These are phyloP conservation scores for Apodemus agrarius DNA, from an alignment of 2,797 vertebrate species.

Conservation along the genomic window DNA sequence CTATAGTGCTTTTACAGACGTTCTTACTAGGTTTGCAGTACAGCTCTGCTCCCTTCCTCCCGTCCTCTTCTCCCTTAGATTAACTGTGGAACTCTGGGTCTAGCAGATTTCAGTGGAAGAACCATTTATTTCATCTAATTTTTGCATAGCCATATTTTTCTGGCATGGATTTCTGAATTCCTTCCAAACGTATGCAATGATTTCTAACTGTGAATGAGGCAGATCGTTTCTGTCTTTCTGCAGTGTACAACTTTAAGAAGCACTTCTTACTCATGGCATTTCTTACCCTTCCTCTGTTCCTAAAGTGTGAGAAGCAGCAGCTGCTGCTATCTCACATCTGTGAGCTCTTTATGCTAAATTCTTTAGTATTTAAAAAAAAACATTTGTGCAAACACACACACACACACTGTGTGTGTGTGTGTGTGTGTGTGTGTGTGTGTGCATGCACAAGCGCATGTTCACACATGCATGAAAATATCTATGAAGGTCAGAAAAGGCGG, in stretches of 20 bases:
- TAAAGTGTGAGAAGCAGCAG: neutral
- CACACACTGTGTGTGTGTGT: too few species aligned
- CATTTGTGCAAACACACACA: neutral
- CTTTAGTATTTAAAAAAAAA: too few species aligned
- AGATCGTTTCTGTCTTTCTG: neutral
- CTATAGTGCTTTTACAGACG: neutral
- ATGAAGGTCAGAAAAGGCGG: neutral
- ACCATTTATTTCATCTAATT: neutral
- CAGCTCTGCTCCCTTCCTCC: neutral
- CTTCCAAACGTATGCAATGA: neutral
- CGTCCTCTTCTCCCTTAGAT: neutral
- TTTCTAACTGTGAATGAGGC: neutral
- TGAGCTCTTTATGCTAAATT: neutral
- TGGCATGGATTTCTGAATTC: neutral
- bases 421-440: rapidly evolving
- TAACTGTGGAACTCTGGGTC: neutral
- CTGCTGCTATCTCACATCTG: neutral
- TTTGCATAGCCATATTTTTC: neutral
- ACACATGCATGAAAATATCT: neutral
- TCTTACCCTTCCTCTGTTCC: neutral
- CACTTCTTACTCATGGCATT: neutral
- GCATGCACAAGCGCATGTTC: too few species aligned
- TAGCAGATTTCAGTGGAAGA: neutral
- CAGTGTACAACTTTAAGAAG: neutral
- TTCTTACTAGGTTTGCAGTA: neutral